Evolutionary conservation across 2,797 vertebrate species (phyloP).

Genomic region (Myioborus miniatus): DNA sequence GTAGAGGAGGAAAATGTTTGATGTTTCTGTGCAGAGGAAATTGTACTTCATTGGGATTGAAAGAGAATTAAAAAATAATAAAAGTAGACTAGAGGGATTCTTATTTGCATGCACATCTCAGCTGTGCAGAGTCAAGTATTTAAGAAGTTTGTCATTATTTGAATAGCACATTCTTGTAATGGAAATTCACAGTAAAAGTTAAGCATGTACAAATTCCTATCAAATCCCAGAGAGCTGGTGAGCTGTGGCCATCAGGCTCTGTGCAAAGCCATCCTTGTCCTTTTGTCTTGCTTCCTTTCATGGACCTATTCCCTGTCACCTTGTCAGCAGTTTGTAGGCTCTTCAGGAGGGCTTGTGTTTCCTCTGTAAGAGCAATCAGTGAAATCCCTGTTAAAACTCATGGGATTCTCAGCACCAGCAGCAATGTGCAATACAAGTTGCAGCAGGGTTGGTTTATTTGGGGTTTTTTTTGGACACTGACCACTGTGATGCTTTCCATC

Average conservation of each 20-base stretch:
- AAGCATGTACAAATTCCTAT: neutral
- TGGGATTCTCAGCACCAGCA: neutral
- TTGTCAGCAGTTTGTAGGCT: neutral
- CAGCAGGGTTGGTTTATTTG: neutral
- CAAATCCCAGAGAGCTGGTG: neutral
- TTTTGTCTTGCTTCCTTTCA: neutral
- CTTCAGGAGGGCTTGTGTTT: neutral
- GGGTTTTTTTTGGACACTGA: fast-evolving
- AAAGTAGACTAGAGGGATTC: neutral
- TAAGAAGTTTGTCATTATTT: neutral
- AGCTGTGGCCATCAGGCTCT: neutral
- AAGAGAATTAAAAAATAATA: neutral
- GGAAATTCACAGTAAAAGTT: neutral
- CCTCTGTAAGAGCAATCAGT: fast-evolving
- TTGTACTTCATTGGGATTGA: neutral
- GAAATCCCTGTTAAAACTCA: neutral
- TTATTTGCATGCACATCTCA: neutral
- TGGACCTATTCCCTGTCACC: neutral
- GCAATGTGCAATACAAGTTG: neutral
- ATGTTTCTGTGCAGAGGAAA: neutral
- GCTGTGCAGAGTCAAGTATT: neutral
- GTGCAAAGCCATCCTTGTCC: neutral
- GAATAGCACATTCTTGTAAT: neutral
- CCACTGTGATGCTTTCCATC: neutral
- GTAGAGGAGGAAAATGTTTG: neutral